Conservation (phyloP, 2,113 vertebrate species). For the Anhinga rufa region DNA sequence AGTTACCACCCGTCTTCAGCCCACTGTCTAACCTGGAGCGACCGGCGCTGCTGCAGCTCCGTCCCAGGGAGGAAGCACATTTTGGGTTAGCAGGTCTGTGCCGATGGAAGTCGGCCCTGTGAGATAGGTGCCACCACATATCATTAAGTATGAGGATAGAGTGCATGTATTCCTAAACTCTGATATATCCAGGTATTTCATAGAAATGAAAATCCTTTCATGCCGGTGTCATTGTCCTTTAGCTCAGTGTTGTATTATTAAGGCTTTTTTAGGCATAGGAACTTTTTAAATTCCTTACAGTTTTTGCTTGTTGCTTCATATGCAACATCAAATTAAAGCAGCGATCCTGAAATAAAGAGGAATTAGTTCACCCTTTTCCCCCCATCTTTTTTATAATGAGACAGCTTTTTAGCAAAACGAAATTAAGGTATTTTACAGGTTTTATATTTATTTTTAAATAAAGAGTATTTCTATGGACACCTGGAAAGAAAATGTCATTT, state of each 20-base stretch:
- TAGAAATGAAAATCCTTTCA: constrained; percentile 4
- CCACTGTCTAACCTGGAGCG: neutral
- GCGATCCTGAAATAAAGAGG: neutral
- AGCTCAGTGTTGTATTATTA: neutral
- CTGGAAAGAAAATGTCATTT: neutral
- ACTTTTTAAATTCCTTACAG: neutral
- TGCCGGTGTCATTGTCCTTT: neutral
- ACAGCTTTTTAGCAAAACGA: neutral
- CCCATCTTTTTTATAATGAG: neutral
- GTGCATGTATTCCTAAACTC: neutral
- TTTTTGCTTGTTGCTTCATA: constrained; percentile 13
- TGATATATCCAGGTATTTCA: neutral
- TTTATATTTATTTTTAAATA: neutral
- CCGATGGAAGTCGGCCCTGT: neutral
- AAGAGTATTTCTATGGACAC: neutral
- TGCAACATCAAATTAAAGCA: constrained; percentile 16
- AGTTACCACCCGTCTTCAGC: neutral
- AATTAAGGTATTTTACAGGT: neutral
- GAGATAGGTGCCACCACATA: neutral
- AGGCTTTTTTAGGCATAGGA: neutral
- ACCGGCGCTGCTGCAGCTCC: neutral
- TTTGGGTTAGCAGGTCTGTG: neutral
- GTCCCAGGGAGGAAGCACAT: neutral
- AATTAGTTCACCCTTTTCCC: neutral
- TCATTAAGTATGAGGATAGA: neutral